Conservation (phyloP, 2,113 vertebrate species). For the Percopsis transmontana region DNA sequence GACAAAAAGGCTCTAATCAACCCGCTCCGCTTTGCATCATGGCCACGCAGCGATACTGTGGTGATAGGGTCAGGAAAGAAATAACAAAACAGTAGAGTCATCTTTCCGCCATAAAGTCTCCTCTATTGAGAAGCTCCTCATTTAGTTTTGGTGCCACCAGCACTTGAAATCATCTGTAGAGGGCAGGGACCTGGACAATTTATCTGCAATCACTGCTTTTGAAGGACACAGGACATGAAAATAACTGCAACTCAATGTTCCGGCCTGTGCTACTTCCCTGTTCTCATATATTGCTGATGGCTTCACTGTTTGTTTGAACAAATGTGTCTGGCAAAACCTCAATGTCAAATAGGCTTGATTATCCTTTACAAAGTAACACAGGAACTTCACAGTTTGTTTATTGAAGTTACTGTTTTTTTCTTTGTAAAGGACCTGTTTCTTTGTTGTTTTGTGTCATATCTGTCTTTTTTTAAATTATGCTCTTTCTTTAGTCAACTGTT, state of each 20-base stretch:
- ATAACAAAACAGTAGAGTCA: background rate
- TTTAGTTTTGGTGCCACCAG: slow-evolving; percentile 8
- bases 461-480: no score
- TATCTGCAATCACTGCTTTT: slow-evolving; percentile 20
- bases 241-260: background rate
- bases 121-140: background rate
- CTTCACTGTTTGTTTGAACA: no score
- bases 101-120: slow-evolving; percentile 7
- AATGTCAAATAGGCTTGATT: no score
- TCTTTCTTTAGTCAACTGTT: no score
- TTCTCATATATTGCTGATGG: background rate
- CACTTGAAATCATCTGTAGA: slow-evolving; percentile 27
- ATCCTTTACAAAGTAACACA: no score
- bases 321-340: no score
- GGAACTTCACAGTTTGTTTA: no score
- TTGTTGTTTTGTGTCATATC: no score
- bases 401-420: no score
- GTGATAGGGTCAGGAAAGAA: background rate
- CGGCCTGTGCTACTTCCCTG: background rate
- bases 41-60: background rate
- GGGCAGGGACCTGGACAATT: slow-evolving; percentile 3
- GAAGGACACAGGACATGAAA: slow-evolving; percentile 7
- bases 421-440: no score
- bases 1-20: slow-evolving; percentile 1
- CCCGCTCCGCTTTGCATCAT: slow-evolving; percentile 8